Percentiles rank a stretch among this genome's conserved stretches.
Evolutionary conservation across 2,888 invertebrate species (phyloP).

Genomic region (Agonopterix subpropinquella): DNA sequence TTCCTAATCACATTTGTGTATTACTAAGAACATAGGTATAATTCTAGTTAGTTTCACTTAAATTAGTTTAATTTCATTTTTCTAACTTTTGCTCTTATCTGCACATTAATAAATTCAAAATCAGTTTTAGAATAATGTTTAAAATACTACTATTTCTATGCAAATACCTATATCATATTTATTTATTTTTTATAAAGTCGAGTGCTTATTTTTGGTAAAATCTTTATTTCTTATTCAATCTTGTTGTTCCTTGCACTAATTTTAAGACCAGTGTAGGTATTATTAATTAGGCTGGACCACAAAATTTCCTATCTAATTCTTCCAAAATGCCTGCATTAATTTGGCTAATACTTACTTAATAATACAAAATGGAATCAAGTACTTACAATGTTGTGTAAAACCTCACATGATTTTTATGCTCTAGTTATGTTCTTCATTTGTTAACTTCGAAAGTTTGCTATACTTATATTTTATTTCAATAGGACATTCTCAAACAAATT

Average conservation of each 20-base stretch:
- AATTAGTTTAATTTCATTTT: constrained; percentile 4
- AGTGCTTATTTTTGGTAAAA: constrained; percentile 1
- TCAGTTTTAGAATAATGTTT: constrained; percentile 1
- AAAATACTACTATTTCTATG: constrained; percentile 2
- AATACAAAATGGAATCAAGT: no score
- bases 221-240: constrained; percentile 37
- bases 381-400: constrained; percentile 5
- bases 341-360: no score
- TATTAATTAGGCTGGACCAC: constrained; percentile 24
- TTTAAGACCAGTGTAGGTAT: constrained; percentile 28
- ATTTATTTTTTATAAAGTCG: neutral
- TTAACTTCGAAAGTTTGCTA: no score
- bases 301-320: constrained; percentile 1
- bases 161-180: neutral
- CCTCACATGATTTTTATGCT: constrained; percentile 8
- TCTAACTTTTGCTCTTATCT: constrained; percentile 17
- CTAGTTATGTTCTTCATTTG: constrained; percentile 4
- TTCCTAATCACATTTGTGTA: neutral
- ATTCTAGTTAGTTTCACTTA: no score
- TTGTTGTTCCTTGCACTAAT: constrained; percentile 28
- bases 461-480: no score
- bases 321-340: no score
- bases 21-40: no score
- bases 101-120: constrained; percentile 10
- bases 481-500: no score